Evolutionary conservation across 2,888 invertebrate species (phyloP), one percentile per base, ranked within the genome.

Genomic region (Scaptomyza caliginosa): DNA sequence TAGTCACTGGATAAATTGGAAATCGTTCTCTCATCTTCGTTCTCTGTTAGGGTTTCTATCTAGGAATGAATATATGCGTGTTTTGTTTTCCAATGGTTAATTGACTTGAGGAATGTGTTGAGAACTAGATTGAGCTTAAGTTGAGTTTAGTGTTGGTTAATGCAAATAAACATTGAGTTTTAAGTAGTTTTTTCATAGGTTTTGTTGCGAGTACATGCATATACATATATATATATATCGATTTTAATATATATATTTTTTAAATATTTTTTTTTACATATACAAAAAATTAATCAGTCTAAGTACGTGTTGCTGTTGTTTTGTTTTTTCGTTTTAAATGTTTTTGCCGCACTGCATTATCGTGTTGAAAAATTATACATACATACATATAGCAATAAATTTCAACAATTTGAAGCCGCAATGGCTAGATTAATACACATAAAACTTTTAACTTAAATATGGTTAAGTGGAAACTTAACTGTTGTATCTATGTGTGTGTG

Each of bases 201-300:
- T 54, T 13, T 26, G 23, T 45, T 42, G 30, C 36, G 40, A 39
- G 32, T 32, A 59, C 48, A 43, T 39, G 45, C 30, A 50, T 24
- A 48, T 45, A 52, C 8, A 36, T 58, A 51, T 32, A 46, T 54
- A 30, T 11, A 26, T 30, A 19, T 19, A 13, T 51, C n/a, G n/a
- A n/a, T 46, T 34, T 56, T 57, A 43, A 46, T 51, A 67, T 46
- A 46, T 51, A 67, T 70, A 64, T 86, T 59, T 65, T 62, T 58
- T 62, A 64, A 57, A 64, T 77, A 63, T 66, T 34, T 56, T 57
- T 42, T 52, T 74, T 65, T 67, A 67, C 69, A 74, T 77, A 87
- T 82, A 82, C 88, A 87, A 84, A 84, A 78, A 84, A 83, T 88
- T 88, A 84, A 88, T 84, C 83, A 84, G 83, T 84, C 83, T 84